Conservation (phyloP, 2,797 vertebrate genomes). For the Decapterus maruadsi region DNA sequence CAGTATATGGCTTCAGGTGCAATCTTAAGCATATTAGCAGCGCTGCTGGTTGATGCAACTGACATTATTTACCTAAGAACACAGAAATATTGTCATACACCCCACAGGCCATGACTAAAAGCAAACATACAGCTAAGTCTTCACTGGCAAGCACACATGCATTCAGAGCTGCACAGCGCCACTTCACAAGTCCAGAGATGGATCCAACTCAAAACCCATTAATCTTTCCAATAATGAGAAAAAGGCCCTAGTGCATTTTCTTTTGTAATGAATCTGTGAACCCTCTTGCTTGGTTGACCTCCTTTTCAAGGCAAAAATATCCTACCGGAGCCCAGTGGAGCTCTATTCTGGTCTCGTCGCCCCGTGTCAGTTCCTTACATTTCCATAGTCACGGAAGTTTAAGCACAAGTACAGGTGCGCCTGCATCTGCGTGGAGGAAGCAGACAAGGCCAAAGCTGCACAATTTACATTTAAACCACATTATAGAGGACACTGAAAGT, state of each 20-base stretch:
- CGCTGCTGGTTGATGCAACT: background rate
- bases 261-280: conserved; percentile 75
- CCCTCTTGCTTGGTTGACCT: conserved; percentile 72
- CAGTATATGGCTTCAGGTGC: conserved; percentile 13
- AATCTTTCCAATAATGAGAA: conserved; percentile 73
- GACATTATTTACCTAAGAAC: conserved; percentile 32
- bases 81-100: conserved; percentile 8
- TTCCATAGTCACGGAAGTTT: conserved; percentile 54
- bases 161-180: conserved; percentile 15
- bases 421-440: conserved; percentile 13
- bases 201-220: conserved; percentile 61
- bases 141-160: background rate
- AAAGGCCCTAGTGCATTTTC: conserved; percentile 70
- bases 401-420: conserved; percentile 50
- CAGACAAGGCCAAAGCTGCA: background rate
- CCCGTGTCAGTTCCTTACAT: conserved; percentile 59
- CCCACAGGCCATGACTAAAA: conserved; percentile 25
- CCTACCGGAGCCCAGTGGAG: conserved; percentile 58
- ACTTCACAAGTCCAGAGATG: conserved; percentile 18
- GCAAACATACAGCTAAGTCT: conserved; percentile 17
- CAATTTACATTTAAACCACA: background rate
- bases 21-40: conserved; percentile 36
- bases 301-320: conserved; percentile 76
- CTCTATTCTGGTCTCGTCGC: conserved; percentile 69
- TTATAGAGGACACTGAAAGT: background rate